These are phyloP conservation scores for Coecobrya sp. DNA, from an alignment of 2,888 invertebrate species.

Conservation along the genomic window DNA sequence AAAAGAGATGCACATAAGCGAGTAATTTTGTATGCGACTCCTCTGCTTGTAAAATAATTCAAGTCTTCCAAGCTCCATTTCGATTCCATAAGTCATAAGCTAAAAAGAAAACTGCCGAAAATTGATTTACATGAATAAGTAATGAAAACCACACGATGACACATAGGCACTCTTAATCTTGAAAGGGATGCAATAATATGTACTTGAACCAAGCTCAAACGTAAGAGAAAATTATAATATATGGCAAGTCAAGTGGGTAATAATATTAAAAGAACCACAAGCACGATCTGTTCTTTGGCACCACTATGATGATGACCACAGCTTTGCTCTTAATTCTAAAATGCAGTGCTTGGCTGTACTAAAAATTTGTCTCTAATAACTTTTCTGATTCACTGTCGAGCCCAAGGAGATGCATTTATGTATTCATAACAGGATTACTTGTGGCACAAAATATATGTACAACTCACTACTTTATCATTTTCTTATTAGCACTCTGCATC, in stretches of 20 bases:
- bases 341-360: background rate
- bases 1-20: background rate
- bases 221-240: background rate
- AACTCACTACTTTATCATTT: background rate
- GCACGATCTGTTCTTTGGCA: constrained; percentile 61
- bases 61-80: constrained; percentile 7
- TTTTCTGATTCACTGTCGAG: background rate
- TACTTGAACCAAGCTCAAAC: no score
- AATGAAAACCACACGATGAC: constrained; percentile 26
- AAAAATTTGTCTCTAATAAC: constrained; percentile 1
- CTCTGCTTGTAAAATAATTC: background rate
- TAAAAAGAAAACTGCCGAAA: constrained; percentile 59
- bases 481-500: constrained; percentile 20
- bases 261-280: background rate
- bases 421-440: constrained; percentile 69
- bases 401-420: background rate
- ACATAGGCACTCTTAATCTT: background rate
- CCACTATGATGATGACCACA: constrained; percentile 17
- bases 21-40: background rate
- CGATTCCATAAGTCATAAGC: constrained; percentile 20
- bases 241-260: background rate
- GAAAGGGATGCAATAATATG: background rate
- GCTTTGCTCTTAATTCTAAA: constrained; percentile 49
- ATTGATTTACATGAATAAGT: constrained; percentile 55
- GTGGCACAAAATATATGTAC: constrained; percentile 37